Base-by-base conservation (phyloP, 2,797 vertebrate genomes). In the Enteromius afrohamiltoni region DNA sequence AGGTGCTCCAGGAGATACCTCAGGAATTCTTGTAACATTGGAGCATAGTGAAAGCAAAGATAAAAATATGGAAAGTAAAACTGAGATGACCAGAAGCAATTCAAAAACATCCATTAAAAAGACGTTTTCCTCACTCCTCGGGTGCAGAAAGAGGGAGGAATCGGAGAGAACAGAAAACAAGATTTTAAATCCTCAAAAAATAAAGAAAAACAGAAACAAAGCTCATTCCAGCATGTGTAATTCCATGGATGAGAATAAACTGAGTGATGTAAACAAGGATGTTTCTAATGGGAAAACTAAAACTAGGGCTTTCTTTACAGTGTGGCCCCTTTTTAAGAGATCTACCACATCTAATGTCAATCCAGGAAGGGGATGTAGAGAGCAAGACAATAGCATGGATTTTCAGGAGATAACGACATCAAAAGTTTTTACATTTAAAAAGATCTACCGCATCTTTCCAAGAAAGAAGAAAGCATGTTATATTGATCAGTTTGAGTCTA, bases 91-190 rank as follows among this genome's bases (percentile, higher is more conserved):
- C 73, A 87, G 23, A 79, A 86, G 79, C 55, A 55, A 67, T 65
- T 87, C 89, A 0, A 86, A 79, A 0, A 73, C 87, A 45, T 87
- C 89, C 58, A 90, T 90, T 0, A 93, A 92, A 79, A 89, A 88
- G 55, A 83, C 92, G 2, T 89, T 93, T 71, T 93, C 92, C 62
- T 90, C 92, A 23, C 87, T 95, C 2, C 85, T 87, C 7, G 31
- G 93, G n/a, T 97, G 96, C 77, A 92, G 93, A 84, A 95, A 91
- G 53, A 95, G 92, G 89, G 95, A 95, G 74, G 55, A 80, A 19
- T 37, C 69, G 2, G 82, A 84, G 47, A 19, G 5, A 64, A 10
- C 26, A 7, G 68, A 75, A 80, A 82, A 80, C 17, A 68, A 60
- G 4, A 64, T 14, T 31, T 13, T 26, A 45, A 21, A 34, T 42